phyloP scores from a whole-genome alignment of 1,140 invertebrate species.

The Copidosoma floridanum region DNA sequence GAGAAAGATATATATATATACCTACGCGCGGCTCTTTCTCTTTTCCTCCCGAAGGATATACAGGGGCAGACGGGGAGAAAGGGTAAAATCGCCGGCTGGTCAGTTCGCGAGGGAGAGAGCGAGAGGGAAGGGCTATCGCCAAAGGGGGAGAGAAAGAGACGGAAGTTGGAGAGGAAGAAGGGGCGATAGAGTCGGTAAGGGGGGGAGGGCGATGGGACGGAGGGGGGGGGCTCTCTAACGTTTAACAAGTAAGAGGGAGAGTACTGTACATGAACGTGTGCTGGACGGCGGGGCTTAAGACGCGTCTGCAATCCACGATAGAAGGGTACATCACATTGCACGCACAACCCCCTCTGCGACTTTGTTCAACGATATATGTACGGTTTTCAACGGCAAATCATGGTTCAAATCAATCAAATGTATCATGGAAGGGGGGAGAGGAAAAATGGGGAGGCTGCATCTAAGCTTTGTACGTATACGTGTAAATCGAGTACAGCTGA shows the following conservation, averaged over 20 bases:
- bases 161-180: slow-evolving; percentile 22
- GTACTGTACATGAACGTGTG: background rate
- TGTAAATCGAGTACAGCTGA: too few species aligned
- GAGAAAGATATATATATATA: slow-evolving; percentile 9
- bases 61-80: slow-evolving; percentile 3
- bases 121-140: slow-evolving; percentile 13
- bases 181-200: slow-evolving; percentile 27
- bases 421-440: too few species aligned
- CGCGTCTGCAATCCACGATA: slow-evolving; percentile 4
- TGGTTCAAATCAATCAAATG: too few species aligned
- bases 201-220: slow-evolving; percentile 41
- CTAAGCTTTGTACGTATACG: too few species aligned
- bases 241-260: slow-evolving; percentile 10
- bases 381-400: too few species aligned
- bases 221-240: background rate
- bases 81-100: background rate
- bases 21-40: too few species aligned
- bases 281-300: slow-evolving; percentile 3
- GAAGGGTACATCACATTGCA: background rate
- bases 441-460: too few species aligned
- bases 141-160: slow-evolving; percentile 12
- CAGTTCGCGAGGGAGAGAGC: slow-evolving; percentile 6
- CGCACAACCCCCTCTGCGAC: too few species aligned
- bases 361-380: too few species aligned
- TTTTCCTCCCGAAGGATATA: too few species aligned